A percentile compares a stretch with the other conserved stretches of the same genome.
Evolutionary conservation across 2,113 vertebrate species (phyloP).

Genomic region (Myotis yumanensis): DNA sequence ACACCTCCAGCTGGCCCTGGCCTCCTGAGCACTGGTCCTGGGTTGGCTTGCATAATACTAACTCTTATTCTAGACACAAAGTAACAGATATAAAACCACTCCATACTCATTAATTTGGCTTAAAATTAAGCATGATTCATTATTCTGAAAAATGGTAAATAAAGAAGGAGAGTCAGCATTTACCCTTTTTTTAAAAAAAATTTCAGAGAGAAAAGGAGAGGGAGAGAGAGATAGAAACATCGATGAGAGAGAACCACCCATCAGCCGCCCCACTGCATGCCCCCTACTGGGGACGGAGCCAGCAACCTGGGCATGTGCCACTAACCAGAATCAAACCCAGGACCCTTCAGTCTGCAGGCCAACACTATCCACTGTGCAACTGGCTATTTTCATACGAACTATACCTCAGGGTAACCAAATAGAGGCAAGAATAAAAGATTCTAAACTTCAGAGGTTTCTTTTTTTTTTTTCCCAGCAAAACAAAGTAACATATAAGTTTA

Average conservation of each 20-base stretch:
- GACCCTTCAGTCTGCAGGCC: no score
- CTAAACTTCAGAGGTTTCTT: not conserved
- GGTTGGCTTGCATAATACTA: slow-evolving; percentile 34
- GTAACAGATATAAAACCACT: not conserved
- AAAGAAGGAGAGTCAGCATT: not conserved
- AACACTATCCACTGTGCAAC: no score
- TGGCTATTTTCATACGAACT: not conserved
- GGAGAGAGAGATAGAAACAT: no score
- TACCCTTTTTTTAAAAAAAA: no score
- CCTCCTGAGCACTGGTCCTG: slow-evolving; percentile 72
- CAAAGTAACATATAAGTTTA: not conserved
- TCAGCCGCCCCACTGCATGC: no score
- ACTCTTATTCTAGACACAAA: not conserved
- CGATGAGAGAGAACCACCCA: no score
- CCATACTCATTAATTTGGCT: not conserved
- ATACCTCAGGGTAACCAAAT: not conserved
- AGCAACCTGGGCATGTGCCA: no score
- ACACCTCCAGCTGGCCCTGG: slow-evolving; percentile 71
- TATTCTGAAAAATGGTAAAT: not conserved
- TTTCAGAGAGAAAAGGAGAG: no score
- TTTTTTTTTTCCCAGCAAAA: not conserved
- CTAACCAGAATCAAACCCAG: no score
- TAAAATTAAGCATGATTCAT: not conserved
- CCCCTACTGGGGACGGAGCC: no score
- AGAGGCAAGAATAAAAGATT: not conserved